Base-by-base conservation (phyloP, 2,888 invertebrate species). In the Drosophila hamatofila region DNA sequence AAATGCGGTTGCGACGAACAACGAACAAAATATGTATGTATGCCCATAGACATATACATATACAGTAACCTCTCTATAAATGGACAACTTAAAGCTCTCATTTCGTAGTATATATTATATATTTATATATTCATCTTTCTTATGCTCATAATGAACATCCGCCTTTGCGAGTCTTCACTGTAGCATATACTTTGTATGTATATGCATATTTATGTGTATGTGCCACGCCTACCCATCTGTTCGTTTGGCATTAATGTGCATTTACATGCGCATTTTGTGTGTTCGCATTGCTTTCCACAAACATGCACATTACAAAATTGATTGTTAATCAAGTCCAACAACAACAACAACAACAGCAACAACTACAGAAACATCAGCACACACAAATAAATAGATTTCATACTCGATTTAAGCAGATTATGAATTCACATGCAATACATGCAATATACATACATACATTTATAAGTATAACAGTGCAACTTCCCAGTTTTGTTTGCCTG, bases 231-330 rank as follows among this genome's bases (percentile, higher is more conserved):
- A 54, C 66, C 55, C 60, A 75, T 59, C 72, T 73, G 73, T 72
- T 33, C 85, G 78, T 74, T 79, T 83, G 75, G 64, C 64, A 87
- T 87, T 87, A 87, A 87, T 84, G 59, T 78, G 88, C 88, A 87
- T 87, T 89, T 87, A 87, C 87, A 87, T 81, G 75, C 70, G 63
- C 78, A 80, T 77, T 80, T 81, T 74, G 70, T 75, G 71, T 81
- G 69, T 59, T 64, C 71, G 66, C 58, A 83, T 81, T 72, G 88
- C 83, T 73, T 85, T 79, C 67, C 74, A 79, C 70, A 79, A 71
- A 71, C 73, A 78, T 62, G 68, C 66, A 66, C 63, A 63, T 77
- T 70, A 75, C 62, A 60, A 73, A 74, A 66, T 63, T 63, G 57
- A 70, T 78, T 78, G 79, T 74, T 78, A 74, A 78, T 77, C 69